phyloP scores from a whole-genome alignment of 2,113 vertebrate genomes.

The Peromyscus californicus region DNA sequence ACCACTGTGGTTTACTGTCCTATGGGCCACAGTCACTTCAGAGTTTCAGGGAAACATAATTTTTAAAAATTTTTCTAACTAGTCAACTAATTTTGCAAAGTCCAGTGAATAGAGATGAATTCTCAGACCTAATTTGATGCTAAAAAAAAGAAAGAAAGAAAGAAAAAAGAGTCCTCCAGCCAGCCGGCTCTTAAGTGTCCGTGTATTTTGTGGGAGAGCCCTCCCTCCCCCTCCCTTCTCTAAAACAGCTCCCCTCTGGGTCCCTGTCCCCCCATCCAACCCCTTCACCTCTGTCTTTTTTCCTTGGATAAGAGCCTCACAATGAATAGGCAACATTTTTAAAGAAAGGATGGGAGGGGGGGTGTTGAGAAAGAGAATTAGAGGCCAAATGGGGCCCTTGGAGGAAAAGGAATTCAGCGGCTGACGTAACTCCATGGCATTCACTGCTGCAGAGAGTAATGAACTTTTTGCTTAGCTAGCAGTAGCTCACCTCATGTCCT shows the following conservation, averaged over 20 bases:
- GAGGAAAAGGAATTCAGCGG: slow-evolving; percentile 66
- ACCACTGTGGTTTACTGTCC: background rate
- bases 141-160: background rate
- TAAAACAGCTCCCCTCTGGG: background rate
- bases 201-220: background rate
- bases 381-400: slow-evolving; percentile 60
- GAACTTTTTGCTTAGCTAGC: slow-evolving; percentile 83
- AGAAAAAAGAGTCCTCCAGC: background rate
- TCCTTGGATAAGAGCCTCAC: slow-evolving; percentile 67
- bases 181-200: background rate
- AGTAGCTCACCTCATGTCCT: slow-evolving; percentile 80
- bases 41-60: slow-evolving; percentile 1
- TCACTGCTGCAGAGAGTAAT: slow-evolving; percentile 79
- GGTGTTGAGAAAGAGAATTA: slow-evolving; percentile 67
- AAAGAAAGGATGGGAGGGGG: background rate
- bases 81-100: slow-evolving; percentile 15
- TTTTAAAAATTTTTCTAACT: slow-evolving; percentile 51
- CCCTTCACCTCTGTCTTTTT: slow-evolving; percentile 58
- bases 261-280: background rate
- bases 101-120: slow-evolving; percentile 17
- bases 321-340: slow-evolving; percentile 72
- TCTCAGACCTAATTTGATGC: background rate
- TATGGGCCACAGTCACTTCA: slow-evolving; percentile 18
- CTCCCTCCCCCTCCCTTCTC: background rate
- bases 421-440: slow-evolving; percentile 56